phyloP scores from a whole-genome alignment of 2,888 invertebrate species.

The Macaria notata region DNA sequence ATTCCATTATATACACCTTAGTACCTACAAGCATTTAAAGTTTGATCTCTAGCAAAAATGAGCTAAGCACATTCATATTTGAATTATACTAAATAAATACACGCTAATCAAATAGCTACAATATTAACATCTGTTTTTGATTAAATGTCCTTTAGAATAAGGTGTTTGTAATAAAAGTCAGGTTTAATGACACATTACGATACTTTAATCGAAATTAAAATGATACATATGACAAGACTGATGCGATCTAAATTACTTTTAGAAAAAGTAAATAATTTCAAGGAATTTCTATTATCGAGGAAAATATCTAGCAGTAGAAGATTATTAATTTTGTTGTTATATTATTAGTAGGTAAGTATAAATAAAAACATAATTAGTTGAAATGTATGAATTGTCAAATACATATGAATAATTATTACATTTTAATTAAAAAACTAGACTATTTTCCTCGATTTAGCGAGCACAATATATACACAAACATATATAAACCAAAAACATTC shows the following conservation, averaged over 20 bases:
- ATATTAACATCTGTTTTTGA: no score
- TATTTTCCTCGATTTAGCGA: neutral
- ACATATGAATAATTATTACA: neutral
- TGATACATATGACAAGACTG: slow-evolving; percentile 14
- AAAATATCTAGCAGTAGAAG: neutral
- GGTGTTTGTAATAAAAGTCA: slow-evolving; percentile 8
- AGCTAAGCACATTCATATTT: slow-evolving; percentile 1
- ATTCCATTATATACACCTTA: no score
- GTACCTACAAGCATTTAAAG: neutral
- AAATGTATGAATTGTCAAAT: no score
- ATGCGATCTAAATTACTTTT: slow-evolving; percentile 7
- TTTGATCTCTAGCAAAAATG: slow-evolving; percentile 2
- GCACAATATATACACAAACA: neutral
- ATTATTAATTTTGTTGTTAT: neutral
- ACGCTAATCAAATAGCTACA: no score
- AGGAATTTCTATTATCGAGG: neutral
- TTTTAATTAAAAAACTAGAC: neutral
- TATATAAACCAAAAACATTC: neutral
- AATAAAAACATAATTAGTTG: no score
- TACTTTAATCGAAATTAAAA: slow-evolving; percentile 27
- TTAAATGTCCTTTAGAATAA: no score
- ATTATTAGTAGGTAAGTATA: no score
- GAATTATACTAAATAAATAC: no score
- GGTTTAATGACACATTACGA: slow-evolving; percentile 17
- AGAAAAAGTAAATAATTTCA: neutral